Evolutionary conservation across 2,888 invertebrate genomes (phyloP).

Genomic region (Rhorus exstirpatorius): DNA sequence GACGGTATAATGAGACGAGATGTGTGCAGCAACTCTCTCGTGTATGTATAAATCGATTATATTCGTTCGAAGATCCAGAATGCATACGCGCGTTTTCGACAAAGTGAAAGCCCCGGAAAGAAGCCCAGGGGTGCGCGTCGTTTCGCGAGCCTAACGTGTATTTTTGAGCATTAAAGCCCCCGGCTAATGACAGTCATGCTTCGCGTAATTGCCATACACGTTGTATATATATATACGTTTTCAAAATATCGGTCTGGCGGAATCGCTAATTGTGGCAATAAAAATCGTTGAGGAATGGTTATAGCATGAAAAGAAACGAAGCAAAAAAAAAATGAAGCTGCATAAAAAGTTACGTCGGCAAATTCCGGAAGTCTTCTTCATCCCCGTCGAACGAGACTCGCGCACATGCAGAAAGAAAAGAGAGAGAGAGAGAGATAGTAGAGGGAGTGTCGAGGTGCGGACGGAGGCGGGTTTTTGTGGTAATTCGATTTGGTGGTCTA

Average conservation of each 20-base stretch:
- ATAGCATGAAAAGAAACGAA: background rate
- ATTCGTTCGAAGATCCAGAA: constrained; percentile 28
- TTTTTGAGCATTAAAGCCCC: constrained; percentile 43
- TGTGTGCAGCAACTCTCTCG: background rate
- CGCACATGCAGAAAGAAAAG: background rate
- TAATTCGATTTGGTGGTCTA: constrained; percentile 83
- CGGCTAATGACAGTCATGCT: constrained; percentile 43
- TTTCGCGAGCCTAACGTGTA: constrained; percentile 24
- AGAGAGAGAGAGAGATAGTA: constrained; percentile 10
- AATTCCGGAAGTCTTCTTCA: constrained; percentile 38
- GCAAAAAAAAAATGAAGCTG: background rate
- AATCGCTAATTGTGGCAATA: constrained; percentile 30
- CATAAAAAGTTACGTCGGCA: constrained; percentile 16
- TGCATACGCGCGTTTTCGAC: too few relatives aligned
- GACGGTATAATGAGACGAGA: constrained; percentile 22
- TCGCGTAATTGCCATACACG: constrained; percentile 38
- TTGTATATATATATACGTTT: background rate
- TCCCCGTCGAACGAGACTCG: constrained; percentile 9
- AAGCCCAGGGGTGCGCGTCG: constrained; percentile 31
- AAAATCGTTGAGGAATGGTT: constrained; percentile 1
- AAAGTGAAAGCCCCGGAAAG: constrained; percentile 50
- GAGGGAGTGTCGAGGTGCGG: constrained; percentile 52
- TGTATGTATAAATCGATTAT: constrained; percentile 11
- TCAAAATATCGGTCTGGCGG: constrained; percentile 22
- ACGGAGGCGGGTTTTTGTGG: constrained; percentile 68